A percentile compares a stretch with the other conserved stretches of the same genome.
Conservation (phyloP, 2,888 invertebrate species). For the Eristalis tenax region DNA sequence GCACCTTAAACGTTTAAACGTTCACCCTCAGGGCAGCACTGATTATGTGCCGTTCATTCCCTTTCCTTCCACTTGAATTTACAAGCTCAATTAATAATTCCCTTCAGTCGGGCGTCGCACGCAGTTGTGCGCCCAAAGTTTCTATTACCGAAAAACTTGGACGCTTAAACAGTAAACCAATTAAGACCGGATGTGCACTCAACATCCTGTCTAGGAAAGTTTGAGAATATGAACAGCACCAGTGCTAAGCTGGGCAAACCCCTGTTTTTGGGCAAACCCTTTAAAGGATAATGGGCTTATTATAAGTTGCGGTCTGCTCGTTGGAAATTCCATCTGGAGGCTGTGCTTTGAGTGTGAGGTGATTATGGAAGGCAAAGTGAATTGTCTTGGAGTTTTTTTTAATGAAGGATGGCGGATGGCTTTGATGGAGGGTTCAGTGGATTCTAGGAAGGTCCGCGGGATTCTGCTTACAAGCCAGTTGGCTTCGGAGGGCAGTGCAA, state of each 20-base stretch:
- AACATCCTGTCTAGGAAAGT: conserved; percentile 2
- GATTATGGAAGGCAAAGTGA: too few species aligned
- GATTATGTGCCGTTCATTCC: background rate
- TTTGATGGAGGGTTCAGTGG: too few species aligned
- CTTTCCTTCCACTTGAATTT: background rate
- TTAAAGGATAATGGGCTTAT: conserved; percentile 15
- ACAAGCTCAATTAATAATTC: background rate
- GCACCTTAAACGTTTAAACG: background rate
- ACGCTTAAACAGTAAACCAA: background rate
- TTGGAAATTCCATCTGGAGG: background rate
- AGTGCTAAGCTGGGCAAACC: background rate
- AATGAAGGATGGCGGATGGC: too few species aligned
- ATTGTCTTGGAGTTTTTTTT: too few species aligned
- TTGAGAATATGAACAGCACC: background rate
- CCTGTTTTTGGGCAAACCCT: background rate
- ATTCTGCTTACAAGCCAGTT: too few species aligned
- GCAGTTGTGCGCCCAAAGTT: background rate
- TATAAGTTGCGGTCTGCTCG: background rate
- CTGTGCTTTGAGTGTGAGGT: background rate
- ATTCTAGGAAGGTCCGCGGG: too few species aligned
- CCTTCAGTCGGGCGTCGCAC: background rate
- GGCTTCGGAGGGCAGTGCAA: too few species aligned
- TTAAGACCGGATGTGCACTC: background rate
- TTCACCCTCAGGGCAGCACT: background rate
- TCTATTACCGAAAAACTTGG: background rate